These are phyloP conservation scores for Pantelozetes paolii DNA, from an alignment of 2,888 invertebrate species.

Conservation along the genomic window DNA sequence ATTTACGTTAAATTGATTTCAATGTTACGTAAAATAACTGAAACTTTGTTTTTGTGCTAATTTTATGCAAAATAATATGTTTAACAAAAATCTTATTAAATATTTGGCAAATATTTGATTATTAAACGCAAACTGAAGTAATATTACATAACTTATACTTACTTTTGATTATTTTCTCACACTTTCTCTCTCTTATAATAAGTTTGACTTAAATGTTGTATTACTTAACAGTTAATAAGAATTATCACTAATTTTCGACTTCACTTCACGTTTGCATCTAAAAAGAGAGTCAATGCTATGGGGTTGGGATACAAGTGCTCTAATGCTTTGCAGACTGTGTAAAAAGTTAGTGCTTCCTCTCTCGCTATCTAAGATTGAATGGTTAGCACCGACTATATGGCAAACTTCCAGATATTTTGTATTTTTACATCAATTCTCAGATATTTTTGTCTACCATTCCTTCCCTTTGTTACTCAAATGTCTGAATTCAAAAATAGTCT, in stretches of 20 bases:
- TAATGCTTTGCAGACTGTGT: neutral
- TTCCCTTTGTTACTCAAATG: neutral
- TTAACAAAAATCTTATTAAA: neutral
- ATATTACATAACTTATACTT: neutral
- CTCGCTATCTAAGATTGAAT: neutral
- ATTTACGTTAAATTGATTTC: neutral
- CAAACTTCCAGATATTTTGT: slow-evolving; percentile 7
- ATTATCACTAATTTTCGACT: slow-evolving; percentile 32
- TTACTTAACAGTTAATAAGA: slow-evolving; percentile 13
- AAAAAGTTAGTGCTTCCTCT: neutral
- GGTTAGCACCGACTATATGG: neutral
- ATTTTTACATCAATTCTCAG: neutral
- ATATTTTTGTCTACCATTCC: neutral
- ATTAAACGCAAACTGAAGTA: neutral
- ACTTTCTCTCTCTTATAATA: neutral
- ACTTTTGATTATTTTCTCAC: neutral
- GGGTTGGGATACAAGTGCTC: neutral
- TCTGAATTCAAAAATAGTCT: no score
- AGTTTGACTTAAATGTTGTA: no score
- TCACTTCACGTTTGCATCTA: slow-evolving; percentile 8
- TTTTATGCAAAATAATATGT: no score
- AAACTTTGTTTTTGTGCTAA: no score
- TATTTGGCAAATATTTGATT: neutral
- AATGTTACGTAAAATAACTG: no score
- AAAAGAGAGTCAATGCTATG: slow-evolving; percentile 4